Conservation (phyloP, 2,888 invertebrate genomes). For the Leptinotarsa rubiginosa region DNA sequence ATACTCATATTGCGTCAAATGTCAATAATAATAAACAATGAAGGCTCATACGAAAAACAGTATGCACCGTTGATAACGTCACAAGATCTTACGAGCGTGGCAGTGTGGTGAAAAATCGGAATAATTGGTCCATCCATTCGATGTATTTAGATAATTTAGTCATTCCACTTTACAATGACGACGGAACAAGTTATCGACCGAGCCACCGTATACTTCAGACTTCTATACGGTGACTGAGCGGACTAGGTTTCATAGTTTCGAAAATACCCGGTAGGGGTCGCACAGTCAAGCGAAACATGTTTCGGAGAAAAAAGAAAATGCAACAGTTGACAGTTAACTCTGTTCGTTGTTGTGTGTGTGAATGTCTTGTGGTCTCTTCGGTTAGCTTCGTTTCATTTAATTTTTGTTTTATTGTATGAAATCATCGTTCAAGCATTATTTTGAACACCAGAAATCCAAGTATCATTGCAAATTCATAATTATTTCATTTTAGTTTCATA, state of each 20-base stretch:
- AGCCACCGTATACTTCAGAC: too few species aligned
- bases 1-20: too few species aligned
- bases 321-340: slow-evolving; percentile 60
- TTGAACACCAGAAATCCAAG: not conserved
- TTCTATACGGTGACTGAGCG: not conserved
- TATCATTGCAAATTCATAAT: not conserved
- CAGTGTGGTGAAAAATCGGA: too few species aligned
- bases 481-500: not conserved
- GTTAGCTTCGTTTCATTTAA: slow-evolving; percentile 28
- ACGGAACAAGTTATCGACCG: slow-evolving; percentile 23
- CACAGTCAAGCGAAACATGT: slow-evolving; percentile 26
- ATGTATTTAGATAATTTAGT: not conserved
- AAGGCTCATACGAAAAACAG: too few species aligned
- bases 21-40: too few species aligned
- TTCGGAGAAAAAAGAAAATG: slow-evolving; percentile 51
- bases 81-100: too few species aligned
- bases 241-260: slow-evolving; percentile 14
- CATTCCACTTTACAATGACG: slow-evolving; percentile 6
- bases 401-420: slow-evolving; percentile 26
- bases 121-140: too few species aligned
- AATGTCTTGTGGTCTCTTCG: slow-evolving; percentile 30
- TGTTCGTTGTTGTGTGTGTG: slow-evolving; percentile 39
- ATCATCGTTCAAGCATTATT: not conserved
- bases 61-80: too few species aligned
- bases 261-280: slow-evolving; percentile 38